Conservation (phyloP, 2,888 invertebrate genomes). For the Drosophila mimetica region DNA sequence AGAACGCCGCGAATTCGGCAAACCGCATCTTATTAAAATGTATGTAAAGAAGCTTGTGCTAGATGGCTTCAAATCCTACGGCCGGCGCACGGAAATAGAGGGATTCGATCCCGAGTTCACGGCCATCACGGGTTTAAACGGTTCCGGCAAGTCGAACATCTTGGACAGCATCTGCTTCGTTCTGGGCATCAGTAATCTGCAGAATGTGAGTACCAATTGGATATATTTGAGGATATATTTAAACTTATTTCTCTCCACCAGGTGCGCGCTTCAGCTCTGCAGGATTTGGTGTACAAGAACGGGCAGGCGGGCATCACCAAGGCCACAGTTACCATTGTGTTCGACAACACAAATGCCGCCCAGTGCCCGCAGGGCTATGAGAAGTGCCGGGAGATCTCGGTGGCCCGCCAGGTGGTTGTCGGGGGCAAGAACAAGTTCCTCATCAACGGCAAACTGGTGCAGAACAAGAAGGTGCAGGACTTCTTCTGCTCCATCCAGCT, state of each 20-base stretch:
- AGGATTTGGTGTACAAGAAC: slow-evolving; percentile 98
- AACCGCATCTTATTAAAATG: slow-evolving; percentile 86
- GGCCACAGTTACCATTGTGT: slow-evolving; percentile 97
- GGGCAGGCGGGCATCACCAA: slow-evolving; percentile 98
- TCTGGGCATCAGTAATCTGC: slow-evolving; percentile 96
- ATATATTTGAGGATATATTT: too few relatives aligned
- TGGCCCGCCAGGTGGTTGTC: slow-evolving; percentile 93
- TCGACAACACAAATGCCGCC: slow-evolving; percentile 93
- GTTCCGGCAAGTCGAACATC: slow-evolving; percentile 98
- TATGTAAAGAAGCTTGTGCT: slow-evolving; percentile 95
- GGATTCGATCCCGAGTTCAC: slow-evolving; percentile 98
- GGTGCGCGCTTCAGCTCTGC: slow-evolving; percentile 95
- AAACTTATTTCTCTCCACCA: slow-evolving; percentile 79
- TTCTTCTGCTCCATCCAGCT: slow-evolving; percentile 98
- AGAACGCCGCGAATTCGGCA: slow-evolving; percentile 1
- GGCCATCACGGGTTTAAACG: slow-evolving; percentile 98
- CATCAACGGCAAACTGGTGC: slow-evolving; percentile 96
- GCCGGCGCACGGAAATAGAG: slow-evolving; percentile 94
- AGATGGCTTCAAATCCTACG: slow-evolving; percentile 99
- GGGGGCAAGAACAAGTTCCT: slow-evolving; percentile 97
- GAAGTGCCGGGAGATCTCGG: slow-evolving; percentile 94
- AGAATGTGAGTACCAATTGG: slow-evolving; percentile 88
- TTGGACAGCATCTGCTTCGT: slow-evolving; percentile 99
- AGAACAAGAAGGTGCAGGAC: slow-evolving; percentile 95
- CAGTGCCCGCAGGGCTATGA: slow-evolving; percentile 97